These are phyloP conservation scores for Clinocottus analis DNA, from an alignment of 2,113 vertebrate species.

Conservation along the genomic window DNA sequence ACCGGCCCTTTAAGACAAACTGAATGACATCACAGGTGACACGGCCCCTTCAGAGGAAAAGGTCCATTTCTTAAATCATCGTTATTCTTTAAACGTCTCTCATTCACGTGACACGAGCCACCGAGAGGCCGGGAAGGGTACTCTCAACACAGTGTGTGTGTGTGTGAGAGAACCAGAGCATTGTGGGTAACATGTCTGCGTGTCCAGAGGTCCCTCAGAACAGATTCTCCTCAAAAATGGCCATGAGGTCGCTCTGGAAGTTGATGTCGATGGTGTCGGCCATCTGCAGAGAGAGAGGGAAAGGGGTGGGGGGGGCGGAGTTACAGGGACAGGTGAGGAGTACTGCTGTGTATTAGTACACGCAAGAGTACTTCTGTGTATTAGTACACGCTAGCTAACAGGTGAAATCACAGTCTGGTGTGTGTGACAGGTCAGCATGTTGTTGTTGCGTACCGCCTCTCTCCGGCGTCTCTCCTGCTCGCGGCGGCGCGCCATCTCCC, in stretches of 20 bases:
- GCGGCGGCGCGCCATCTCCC: conserved; percentile 89
- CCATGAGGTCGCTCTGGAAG: conserved; percentile 96
- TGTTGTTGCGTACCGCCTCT: conserved; percentile 85
- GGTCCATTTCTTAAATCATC: conserved; percentile 38
- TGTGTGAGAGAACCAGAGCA: conserved; percentile 44
- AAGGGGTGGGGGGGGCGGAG: not conserved
- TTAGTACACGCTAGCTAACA: too few relatives aligned
- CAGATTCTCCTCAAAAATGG: conserved; percentile 95
- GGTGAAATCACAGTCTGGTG: too few relatives aligned
- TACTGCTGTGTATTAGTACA: not conserved
- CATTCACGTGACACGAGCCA: conserved; percentile 65
- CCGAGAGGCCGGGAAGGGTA: too few relatives aligned
- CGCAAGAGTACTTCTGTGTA: too few relatives aligned
- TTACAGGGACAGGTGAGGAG: not conserved
- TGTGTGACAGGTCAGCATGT: too few relatives aligned
- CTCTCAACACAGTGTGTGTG: conserved; percentile 29
- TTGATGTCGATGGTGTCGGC: conserved; percentile 95
- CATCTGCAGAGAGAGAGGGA: conserved; percentile 80
- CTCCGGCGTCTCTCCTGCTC: conserved; percentile 92
- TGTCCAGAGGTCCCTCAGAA: conserved; percentile 82
- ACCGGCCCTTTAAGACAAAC: not conserved
- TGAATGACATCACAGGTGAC: too few relatives aligned
- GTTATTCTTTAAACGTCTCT: not conserved
- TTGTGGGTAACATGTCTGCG: conserved; percentile 46
- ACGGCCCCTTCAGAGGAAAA: not conserved